Conservation (phyloP, 2,113 vertebrate genomes). For the Chiloscyllium plagiosum region DNA sequence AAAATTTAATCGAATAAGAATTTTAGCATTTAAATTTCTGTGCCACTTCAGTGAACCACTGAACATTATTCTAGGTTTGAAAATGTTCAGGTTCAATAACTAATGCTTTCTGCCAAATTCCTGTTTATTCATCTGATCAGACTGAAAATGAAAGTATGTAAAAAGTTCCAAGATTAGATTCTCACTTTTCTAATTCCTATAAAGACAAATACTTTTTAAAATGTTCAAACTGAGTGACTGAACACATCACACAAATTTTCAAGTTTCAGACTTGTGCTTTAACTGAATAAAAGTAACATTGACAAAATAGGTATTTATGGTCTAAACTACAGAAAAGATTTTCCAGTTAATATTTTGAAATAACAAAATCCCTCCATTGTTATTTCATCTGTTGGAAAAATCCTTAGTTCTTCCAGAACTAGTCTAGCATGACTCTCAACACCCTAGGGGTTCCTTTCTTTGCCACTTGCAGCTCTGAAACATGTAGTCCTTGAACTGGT, state of each 20-base stretch:
- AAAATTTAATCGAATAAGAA: neutral
- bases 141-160: neutral
- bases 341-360: neutral
- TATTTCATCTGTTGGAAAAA: neutral
- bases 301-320: neutral
- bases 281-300: neutral
- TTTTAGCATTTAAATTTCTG: neutral
- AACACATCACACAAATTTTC: neutral
- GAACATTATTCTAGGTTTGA: neutral
- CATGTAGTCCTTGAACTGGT: neutral
- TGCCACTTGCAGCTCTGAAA: neutral
- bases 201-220: neutral
- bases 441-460: neutral
- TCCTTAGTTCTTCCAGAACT: neutral
- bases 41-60: no score
- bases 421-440: neutral
- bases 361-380: neutral
- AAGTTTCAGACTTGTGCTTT: neutral
- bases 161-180: neutral
- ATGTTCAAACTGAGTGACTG: neutral
- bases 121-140: neutral
- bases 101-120: neutral
- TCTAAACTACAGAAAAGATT: neutral
- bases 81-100: neutral
- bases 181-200: neutral